Percentiles rank a stretch among this genome's conserved stretches.
Conservation (phyloP, 2,113 vertebrate genomes). For the Oophaga pumilio region DNA sequence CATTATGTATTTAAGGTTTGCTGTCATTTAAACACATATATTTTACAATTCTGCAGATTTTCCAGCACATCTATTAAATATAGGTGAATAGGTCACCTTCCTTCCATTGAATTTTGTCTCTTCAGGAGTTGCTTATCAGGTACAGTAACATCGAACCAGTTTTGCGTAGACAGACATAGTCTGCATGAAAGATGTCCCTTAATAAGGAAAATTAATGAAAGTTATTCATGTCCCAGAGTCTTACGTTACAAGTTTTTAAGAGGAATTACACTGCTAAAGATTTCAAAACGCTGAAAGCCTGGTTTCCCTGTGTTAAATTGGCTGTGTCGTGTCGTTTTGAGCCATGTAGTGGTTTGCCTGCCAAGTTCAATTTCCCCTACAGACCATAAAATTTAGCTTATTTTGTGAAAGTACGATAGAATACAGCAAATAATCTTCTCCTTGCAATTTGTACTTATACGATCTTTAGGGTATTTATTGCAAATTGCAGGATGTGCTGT, state of each 20-base stretch:
- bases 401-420: conserved; percentile 46
- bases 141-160: neutral
- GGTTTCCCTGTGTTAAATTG: conserved; percentile 48
- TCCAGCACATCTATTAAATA: neutral
- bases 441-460: conserved; percentile 31
- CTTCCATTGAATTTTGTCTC: neutral
- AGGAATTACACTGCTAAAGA: conserved; percentile 30
- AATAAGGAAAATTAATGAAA: conserved; percentile 33
- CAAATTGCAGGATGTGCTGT: neutral
- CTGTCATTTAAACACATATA: neutral
- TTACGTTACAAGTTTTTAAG: conserved; percentile 23
- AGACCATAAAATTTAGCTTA: conserved; percentile 53
- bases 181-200: conserved; percentile 11
- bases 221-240: conserved; percentile 7
- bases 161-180: conserved; percentile 17
- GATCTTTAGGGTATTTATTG: conserved; percentile 42
- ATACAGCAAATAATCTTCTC: conserved; percentile 41
- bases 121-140: neutral
- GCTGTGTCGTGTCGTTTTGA: conserved; percentile 46
- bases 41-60: neutral
- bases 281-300: conserved; percentile 35
- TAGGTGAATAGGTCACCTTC: neutral
- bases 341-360: conserved; percentile 34
- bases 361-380: conserved; percentile 52
- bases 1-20: neutral